These are phyloP conservation scores for Cygnus olor DNA, from an alignment of 2,797 vertebrate species.

Conservation along the genomic window DNA sequence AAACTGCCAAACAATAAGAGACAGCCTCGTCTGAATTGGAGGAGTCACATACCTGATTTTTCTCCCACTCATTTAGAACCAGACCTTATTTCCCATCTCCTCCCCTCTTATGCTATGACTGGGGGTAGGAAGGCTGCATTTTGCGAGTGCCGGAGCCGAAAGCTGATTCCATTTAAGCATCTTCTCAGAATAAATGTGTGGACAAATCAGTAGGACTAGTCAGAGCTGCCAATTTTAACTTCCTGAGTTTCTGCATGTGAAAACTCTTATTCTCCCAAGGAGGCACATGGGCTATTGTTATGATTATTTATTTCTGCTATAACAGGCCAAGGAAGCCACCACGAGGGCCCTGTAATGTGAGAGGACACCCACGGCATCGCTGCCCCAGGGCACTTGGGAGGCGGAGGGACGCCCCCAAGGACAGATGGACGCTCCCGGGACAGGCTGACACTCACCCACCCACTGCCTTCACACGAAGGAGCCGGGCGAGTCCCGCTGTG, in stretches of 20 bases:
- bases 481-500: neutral
- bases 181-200: slow-evolving; percentile 37
- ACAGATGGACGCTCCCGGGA: neutral
- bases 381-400: neutral
- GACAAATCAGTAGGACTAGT: slow-evolving; percentile 38
- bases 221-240: slow-evolving; percentile 64
- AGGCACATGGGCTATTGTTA: slow-evolving; percentile 51
- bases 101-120: slow-evolving; percentile 59
- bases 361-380: neutral
- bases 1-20: slow-evolving; percentile 65
- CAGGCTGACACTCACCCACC: neutral
- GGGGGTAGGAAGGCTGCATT: slow-evolving; percentile 9
- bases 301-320: slow-evolving; percentile 62
- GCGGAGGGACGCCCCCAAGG: neutral
- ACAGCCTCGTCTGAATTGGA: slow-evolving; percentile 48
- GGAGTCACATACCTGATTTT: slow-evolving; percentile 65
- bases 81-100: slow-evolving; percentile 44
- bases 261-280: slow-evolving; percentile 59
- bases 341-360: slow-evolving; percentile 20
- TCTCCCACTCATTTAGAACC: slow-evolving; percentile 60
- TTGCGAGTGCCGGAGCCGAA: neutral
- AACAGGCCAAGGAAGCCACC: slow-evolving; percentile 7
- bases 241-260: slow-evolving; percentile 65
- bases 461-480: neutral
- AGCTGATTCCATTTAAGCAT: slow-evolving; percentile 55